phyloP scores from a whole-genome alignment of 2,888 invertebrate genomes.

The Leptinotarsa haldemani region DNA sequence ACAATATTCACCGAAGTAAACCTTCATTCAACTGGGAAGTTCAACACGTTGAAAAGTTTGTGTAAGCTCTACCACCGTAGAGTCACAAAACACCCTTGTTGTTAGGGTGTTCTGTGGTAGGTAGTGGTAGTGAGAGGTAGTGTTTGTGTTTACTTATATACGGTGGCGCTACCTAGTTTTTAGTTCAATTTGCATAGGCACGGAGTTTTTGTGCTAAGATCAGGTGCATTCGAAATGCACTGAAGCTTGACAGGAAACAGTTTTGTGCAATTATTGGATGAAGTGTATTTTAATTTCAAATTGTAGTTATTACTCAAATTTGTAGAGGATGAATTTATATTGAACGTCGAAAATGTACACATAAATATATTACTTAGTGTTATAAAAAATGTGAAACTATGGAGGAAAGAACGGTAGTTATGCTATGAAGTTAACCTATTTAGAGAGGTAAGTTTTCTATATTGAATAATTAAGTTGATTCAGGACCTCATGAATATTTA shows the following conservation, averaged over 20 bases:
- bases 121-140: too few species aligned
- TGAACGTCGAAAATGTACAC: background rate
- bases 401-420: slow-evolving; percentile 17
- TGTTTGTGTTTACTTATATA: too few species aligned
- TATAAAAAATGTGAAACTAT: slow-evolving; percentile 14
- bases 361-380: slow-evolving; percentile 1
- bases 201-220: background rate
- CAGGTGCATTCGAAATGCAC: slow-evolving; percentile 40
- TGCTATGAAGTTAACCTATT: slow-evolving; percentile 25
- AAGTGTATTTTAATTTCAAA: background rate
- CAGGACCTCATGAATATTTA: background rate
- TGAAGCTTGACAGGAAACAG: slow-evolving; percentile 59
- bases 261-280: slow-evolving; percentile 37
- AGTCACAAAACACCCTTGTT: too few species aligned
- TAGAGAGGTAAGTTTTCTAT: slow-evolving; percentile 24
- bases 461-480: background rate
- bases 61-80: too few species aligned
- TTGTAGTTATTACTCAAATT: background rate
- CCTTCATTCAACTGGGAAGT: too few species aligned
- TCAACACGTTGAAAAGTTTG: too few species aligned
- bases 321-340: background rate
- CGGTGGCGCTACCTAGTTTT: background rate
- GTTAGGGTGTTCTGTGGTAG: too few species aligned
- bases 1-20: background rate
- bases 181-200: background rate